Evolutionary conservation across 1,140 invertebrate species (phyloP).

Genomic region (Coptotermes formosanus): DNA sequence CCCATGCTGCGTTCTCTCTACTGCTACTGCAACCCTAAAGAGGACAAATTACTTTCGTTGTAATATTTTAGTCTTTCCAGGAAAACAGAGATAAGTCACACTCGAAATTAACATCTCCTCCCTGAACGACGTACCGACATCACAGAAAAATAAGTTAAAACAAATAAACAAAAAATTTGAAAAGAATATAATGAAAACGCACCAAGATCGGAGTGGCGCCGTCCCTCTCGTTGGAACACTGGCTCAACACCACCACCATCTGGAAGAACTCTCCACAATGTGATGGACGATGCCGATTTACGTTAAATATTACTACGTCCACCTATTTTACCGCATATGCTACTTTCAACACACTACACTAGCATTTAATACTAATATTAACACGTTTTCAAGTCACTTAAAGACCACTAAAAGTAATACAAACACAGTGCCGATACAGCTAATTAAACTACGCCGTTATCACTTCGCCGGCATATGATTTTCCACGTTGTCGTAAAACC

Average conservation of each 20-base stretch:
- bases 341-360: background rate
- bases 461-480: background rate
- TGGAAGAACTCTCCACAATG: background rate
- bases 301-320: background rate
- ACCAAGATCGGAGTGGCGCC: background rate
- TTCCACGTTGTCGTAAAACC: background rate
- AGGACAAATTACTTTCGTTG: too few species aligned
- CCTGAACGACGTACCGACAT: too few species aligned
- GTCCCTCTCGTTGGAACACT: background rate
- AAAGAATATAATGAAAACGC: background rate
- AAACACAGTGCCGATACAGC: background rate
- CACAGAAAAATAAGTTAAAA: too few species aligned
- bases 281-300: background rate
- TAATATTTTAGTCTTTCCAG: too few species aligned
- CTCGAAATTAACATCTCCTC: too few species aligned
- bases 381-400: background rate
- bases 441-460: background rate
- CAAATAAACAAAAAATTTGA: too few species aligned
- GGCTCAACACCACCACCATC: conserved; percentile 5
- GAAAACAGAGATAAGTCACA: too few species aligned
- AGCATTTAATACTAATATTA: background rate
- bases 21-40: too few species aligned
- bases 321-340: background rate
- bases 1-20: too few species aligned
- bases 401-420: background rate